Conservation (phyloP, 1,140 invertebrate genomes). For the Pseudomyrmex dendroicus region DNA sequence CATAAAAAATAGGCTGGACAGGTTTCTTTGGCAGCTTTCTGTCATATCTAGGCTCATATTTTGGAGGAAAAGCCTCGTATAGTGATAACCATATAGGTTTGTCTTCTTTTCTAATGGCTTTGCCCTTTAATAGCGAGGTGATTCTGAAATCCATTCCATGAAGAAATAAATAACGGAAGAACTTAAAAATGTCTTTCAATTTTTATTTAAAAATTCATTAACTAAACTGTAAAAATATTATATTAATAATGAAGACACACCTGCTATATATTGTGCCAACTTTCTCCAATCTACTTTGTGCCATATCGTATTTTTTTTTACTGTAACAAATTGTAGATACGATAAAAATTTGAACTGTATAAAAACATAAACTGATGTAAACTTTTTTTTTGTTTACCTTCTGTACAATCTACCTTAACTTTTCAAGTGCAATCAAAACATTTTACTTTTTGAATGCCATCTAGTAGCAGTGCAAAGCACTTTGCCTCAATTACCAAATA, state of each 20-base stretch:
- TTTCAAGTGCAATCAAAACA: too few relatives aligned
- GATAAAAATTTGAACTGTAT: neutral
- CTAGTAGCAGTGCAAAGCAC: too few relatives aligned
- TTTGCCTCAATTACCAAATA: neutral
- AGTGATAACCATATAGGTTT: slow-evolving; percentile 96
- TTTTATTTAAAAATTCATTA: too few relatives aligned
- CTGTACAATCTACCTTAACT: too few relatives aligned
- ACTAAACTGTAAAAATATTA: neutral
- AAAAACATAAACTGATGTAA: too few relatives aligned
- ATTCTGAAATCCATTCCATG: slow-evolving; percentile 86
- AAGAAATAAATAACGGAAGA: slow-evolving; percentile 10
- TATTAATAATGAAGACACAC: slow-evolving; percentile 79
- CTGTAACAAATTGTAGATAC: neutral
- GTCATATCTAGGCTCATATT: slow-evolving; percentile 90
- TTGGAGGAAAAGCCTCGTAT: slow-evolving; percentile 94
- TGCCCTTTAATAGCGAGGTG: slow-evolving; percentile 90
- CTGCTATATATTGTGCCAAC: slow-evolving; percentile 90
- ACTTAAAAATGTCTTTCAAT: too few relatives aligned
- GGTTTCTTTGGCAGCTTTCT: slow-evolving; percentile 86
- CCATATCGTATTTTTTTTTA: slow-evolving; percentile 82
- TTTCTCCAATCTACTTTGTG: slow-evolving; percentile 89
- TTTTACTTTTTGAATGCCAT: too few relatives aligned
- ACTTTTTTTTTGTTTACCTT: too few relatives aligned
- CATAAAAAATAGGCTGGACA: slow-evolving; percentile 91
- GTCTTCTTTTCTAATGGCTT: slow-evolving; percentile 91